Percentiles rank a stretch among this genome's conserved stretches.
phyloP scores from a whole-genome alignment of 1,140 invertebrate genomes.

The Micrasema minimum region DNA sequence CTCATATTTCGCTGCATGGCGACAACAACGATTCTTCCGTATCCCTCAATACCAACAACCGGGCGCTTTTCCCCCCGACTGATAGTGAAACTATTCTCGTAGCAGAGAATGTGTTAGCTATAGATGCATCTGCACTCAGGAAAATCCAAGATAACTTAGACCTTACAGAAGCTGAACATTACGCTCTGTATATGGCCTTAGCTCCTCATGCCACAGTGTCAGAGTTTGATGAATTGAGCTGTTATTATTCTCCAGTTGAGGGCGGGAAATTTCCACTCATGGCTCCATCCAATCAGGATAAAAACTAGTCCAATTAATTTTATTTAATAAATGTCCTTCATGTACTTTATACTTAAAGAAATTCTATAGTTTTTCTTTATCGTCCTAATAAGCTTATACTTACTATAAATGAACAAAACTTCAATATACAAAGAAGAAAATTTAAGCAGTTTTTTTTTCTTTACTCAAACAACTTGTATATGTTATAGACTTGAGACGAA shows the following conservation, averaged over 20 bases:
- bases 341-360: too few relatives aligned
- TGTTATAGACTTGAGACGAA: conserved; percentile 68
- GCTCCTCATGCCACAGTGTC: conserved; percentile 85
- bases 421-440: too few relatives aligned
- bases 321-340: too few relatives aligned
- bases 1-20: conserved; percentile 72
- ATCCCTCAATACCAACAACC: conserved; percentile 56
- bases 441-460: conserved; percentile 53
- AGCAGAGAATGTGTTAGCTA: conserved; percentile 63
- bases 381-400: too few relatives aligned
- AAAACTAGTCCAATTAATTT: conserved; percentile 44
- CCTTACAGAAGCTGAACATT: conserved; percentile 86
- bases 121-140: conserved; percentile 61
- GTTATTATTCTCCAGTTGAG: conserved; percentile 86
- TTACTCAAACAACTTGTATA: conserved; percentile 50
- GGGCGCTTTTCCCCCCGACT: conserved; percentile 56
- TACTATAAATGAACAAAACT: too few relatives aligned
- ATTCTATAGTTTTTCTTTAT: too few relatives aligned
- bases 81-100: conserved; percentile 61
- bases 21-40: conserved; percentile 57
- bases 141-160: conserved; percentile 66
- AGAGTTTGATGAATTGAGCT: conserved; percentile 88
- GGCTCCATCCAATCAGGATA: conserved; percentile 46
- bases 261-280: conserved; percentile 70
- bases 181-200: conserved; percentile 84